Evolutionary conservation across 2,797 vertebrate genomes (phyloP).

Genomic region (Xenentodon cancila): DNA sequence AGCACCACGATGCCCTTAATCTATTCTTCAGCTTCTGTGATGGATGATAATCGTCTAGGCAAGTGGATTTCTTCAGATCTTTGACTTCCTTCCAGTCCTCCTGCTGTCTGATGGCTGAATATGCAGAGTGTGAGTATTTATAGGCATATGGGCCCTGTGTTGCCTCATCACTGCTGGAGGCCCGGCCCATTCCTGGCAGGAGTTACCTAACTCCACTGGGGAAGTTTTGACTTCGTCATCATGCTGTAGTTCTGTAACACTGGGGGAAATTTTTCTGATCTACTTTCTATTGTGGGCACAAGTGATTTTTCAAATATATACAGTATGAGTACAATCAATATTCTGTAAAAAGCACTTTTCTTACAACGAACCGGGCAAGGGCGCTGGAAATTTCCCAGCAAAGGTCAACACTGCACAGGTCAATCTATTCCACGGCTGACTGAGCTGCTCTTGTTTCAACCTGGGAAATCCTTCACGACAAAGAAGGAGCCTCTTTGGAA

Average conservation of each 20-base stretch:
- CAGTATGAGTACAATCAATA: constrained; percentile 21
- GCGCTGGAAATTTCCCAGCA: constrained; percentile 46
- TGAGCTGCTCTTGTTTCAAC: constrained; percentile 48
- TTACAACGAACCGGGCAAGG: constrained; percentile 16
- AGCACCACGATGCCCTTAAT: constrained; percentile 45
- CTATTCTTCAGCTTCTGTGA: constrained; percentile 52
- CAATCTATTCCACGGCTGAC: constrained; percentile 40
- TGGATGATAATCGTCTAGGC: constrained; percentile 42
- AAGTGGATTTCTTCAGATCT: constrained; percentile 52
- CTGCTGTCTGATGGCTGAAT: constrained; percentile 27
- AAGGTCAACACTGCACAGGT: constrained; percentile 48
- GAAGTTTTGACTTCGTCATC: constrained; percentile 61
- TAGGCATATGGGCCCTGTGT: constrained; percentile 52
- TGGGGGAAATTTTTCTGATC: constrained; percentile 38
- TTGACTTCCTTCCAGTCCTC: constrained; percentile 42
- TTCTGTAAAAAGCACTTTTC: constrained; percentile 32
- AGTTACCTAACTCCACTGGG: constrained; percentile 68
- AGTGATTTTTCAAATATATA: no score
- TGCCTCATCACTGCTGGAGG: constrained; percentile 66
- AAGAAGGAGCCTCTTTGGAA: constrained; percentile 61
- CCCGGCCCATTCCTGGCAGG: constrained; percentile 68
- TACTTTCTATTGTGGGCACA: constrained; percentile 31
- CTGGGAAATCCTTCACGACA: constrained; percentile 58
- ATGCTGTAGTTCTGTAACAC: constrained; percentile 29
- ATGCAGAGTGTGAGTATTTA: constrained; percentile 64